Base-by-base conservation (phyloP, 2,797 vertebrate species). In the Girardinus metallicus region DNA sequence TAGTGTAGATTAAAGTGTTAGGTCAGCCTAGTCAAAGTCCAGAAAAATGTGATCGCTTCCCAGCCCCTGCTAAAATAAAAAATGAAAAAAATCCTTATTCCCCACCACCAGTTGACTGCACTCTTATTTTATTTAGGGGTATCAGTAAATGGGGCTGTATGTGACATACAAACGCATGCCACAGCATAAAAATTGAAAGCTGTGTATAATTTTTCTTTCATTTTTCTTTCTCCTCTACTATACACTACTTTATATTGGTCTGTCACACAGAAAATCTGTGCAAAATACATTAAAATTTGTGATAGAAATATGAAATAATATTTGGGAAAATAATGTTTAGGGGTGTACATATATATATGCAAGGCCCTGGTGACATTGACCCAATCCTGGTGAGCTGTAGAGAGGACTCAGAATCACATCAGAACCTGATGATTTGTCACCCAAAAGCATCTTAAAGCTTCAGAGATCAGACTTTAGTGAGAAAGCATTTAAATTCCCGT, bases 341-440 rank as follows among this genome's bases (percentile, higher is more conserved):
- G 66, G 66, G 66, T 43, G 66, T 70, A 26, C 12, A 70, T 70
- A 26, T 70, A n/a, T n/a, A n/a, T 15, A 23, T 71, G 43, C 26
- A 18, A 29, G 43, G 15, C 43, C 68, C 12, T 71, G 18, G 79
- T 79, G 71, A 44, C 39, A 53, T 77, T 47, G 87, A 93, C 93
- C 93, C 90, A 93, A 90, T 87, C 93, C 89, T 94, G 91, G 73
- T 85, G 92, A 92, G 90, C 92, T 93, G 89, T 82, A 82, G 87
- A 91, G 88, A 78, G 88, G 84, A 86, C 78, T 89, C 83, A 87
- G 86, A 88, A 83, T 49, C 80, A 83, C 31, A 44, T 66, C 46
- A 84, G 81, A 91, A 75, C 8, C 68, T 34, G 85, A 80, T 82
- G 74, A 87, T 47, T 87, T 83, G 87, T 88, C 90, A 41, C 85